Conservation (phyloP, 2,888 invertebrate genomes). For the Phyllotreta striolata region DNA sequence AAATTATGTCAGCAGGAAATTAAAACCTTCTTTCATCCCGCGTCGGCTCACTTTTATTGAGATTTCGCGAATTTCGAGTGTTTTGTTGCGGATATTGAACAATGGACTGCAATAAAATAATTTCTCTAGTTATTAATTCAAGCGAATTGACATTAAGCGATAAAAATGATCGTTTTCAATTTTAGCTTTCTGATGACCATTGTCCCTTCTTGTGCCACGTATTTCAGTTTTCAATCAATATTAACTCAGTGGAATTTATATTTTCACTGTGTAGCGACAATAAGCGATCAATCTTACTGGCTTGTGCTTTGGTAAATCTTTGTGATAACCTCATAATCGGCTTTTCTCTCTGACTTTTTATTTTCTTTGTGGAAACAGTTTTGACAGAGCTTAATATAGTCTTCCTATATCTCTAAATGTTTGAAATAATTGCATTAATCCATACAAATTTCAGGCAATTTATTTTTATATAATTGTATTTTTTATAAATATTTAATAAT, state of each 20-base stretch:
- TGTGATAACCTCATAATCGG: conserved; percentile 31
- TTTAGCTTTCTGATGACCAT: conserved; percentile 13
- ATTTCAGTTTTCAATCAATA: conserved; percentile 30
- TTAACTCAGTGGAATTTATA: conserved; percentile 29
- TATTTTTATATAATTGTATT: no score
- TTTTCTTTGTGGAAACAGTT: conserved; percentile 26
- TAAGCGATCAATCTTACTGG: conserved; percentile 28
- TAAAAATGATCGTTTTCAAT: conserved; percentile 19
- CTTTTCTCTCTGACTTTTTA: conserved; percentile 20
- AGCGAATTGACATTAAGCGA: conserved; percentile 1
- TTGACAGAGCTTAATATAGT: conserved; percentile 27
- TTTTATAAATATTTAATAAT: not conserved
- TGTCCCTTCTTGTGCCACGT: conserved; percentile 22
- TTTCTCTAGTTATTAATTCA: not conserved
- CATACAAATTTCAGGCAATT: conserved; percentile 4
- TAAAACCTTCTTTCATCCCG: no score
- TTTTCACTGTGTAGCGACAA: conserved; percentile 28
- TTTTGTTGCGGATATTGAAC: conserved; percentile 5
- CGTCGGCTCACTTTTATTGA: no score
- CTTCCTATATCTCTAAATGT: conserved; percentile 21
- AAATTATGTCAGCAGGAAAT: not conserved
- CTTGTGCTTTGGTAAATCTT: conserved; percentile 30
- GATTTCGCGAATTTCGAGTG: not conserved
- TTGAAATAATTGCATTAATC: conserved; percentile 5
- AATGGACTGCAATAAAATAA: conserved; percentile 6